A percentile compares a stretch with the other conserved stretches of the same genome.
These are phyloP conservation scores for Megathymus violae DNA, from an alignment of 1,140 invertebrate species.

Conservation along the genomic window DNA sequence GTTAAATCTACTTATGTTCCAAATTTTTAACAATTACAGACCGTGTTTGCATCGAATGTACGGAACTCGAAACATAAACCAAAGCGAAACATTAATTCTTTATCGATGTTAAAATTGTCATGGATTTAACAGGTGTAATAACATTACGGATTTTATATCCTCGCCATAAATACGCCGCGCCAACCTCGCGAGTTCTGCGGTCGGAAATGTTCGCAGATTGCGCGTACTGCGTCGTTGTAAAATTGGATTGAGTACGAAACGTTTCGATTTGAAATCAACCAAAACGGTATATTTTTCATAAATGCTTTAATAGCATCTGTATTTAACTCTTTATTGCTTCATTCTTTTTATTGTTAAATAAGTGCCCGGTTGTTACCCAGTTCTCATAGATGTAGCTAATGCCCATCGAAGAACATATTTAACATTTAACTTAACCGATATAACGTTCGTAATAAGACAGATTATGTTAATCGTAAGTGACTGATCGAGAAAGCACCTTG, in stretches of 20 bases:
- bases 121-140: not conserved
- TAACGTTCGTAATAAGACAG: no score
- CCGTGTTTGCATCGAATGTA: not conserved
- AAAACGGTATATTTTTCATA: not conserved
- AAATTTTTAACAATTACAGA: no score
- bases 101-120: not conserved
- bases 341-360: no score
- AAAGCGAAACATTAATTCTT: not conserved
- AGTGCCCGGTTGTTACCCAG: no score
- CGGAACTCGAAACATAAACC: not conserved
- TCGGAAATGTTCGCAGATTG: not conserved
- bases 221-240: not conserved
- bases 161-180: not conserved
- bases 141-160: not conserved
- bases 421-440: no score
- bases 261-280: not conserved
- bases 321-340: not conserved
- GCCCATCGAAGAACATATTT: no score
- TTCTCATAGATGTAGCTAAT: no score
- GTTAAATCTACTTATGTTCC: no score
- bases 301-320: not conserved
- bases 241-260: not conserved
- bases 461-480: no score
- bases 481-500: no score
- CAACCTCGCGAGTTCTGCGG: not conserved